phyloP scores from a whole-genome alignment of 2,888 invertebrate species.

The Auanema freiburgensis region DNA sequence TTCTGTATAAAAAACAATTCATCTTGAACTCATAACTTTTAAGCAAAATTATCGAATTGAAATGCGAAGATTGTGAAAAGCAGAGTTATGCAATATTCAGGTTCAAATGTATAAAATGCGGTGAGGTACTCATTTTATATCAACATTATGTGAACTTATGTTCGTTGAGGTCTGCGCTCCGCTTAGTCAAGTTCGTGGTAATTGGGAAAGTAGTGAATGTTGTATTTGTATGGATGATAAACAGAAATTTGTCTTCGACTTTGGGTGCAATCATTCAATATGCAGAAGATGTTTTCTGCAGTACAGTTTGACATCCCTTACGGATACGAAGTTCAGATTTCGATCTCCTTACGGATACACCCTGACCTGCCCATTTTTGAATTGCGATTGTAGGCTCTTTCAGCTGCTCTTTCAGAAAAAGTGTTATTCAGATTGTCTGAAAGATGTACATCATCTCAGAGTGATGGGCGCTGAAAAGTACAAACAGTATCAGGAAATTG shows the following conservation, averaged over 20 bases:
- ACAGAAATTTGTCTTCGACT: conserved; percentile 27
- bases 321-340: conserved; percentile 30
- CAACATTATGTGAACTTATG: too few relatives aligned
- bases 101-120: conserved; percentile 50
- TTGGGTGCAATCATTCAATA: conserved; percentile 44
- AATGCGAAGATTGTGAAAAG: conserved; percentile 23
- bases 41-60: conserved; percentile 34
- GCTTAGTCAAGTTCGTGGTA: conserved; percentile 39
- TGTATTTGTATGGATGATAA: conserved; percentile 42
- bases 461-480: too few relatives aligned
- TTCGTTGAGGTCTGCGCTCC: conserved; percentile 34
- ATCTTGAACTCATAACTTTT: too few relatives aligned
- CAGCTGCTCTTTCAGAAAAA: too few relatives aligned
- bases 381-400: conserved; percentile 40
- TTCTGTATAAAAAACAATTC: too few relatives aligned
- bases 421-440: conserved; percentile 38
- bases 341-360: conserved; percentile 47
- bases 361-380: conserved; percentile 36
- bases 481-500: too few relatives aligned
- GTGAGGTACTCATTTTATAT: too few relatives aligned
- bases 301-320: conserved; percentile 35
- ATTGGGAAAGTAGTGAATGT: conserved; percentile 41
- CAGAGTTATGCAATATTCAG: conserved; percentile 32
- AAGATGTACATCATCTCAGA: conserved; percentile 55
- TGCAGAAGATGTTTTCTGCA: conserved; percentile 43